phyloP scores from a whole-genome alignment of 2,888 invertebrate genomes.

The Ferdinandea cuprea region DNA sequence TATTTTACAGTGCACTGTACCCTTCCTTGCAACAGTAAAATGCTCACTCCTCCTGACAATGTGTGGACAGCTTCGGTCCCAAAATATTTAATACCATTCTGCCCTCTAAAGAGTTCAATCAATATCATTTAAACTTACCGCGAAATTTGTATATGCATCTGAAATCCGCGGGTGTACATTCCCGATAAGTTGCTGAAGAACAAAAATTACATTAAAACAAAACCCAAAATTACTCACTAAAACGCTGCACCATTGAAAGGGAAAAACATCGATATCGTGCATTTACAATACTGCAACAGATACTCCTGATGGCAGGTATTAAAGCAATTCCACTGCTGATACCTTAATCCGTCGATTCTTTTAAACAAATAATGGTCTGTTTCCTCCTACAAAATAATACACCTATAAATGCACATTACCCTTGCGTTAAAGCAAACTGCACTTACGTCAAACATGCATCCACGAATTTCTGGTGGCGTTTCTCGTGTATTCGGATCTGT shows the following conservation, averaged over 20 bases:
- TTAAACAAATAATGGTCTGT: conserved; percentile 66
- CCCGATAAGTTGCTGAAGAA: conserved; percentile 34
- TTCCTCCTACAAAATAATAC: conserved; percentile 72
- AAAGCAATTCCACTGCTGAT: conserved; percentile 78
- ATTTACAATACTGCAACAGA: conserved; percentile 79
- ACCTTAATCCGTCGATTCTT: conserved; percentile 74
- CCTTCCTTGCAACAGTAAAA: too few species aligned
- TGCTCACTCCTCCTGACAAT: too few species aligned
- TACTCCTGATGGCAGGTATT: conserved; percentile 80
- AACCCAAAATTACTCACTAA: background rate
- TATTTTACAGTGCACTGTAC: too few species aligned
- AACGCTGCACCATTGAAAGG: conserved; percentile 75
- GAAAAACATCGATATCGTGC: conserved; percentile 79
- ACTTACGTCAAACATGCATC: conserved; percentile 79
- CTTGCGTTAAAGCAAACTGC: background rate
- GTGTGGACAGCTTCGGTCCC: too few species aligned
- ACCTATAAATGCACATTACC: background rate
- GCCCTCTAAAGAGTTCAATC: too few species aligned
- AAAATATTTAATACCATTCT: too few species aligned
- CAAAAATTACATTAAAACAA: background rate
- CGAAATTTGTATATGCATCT: conserved; percentile 79
- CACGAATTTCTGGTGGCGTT: conserved; percentile 77
- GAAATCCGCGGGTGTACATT: conserved; percentile 77
- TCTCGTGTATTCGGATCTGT: conserved; percentile 77
- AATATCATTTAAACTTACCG: conserved; percentile 75